Conservation (phyloP, 1,140 invertebrate genomes). For the Caligus rogercresseyi region DNA sequence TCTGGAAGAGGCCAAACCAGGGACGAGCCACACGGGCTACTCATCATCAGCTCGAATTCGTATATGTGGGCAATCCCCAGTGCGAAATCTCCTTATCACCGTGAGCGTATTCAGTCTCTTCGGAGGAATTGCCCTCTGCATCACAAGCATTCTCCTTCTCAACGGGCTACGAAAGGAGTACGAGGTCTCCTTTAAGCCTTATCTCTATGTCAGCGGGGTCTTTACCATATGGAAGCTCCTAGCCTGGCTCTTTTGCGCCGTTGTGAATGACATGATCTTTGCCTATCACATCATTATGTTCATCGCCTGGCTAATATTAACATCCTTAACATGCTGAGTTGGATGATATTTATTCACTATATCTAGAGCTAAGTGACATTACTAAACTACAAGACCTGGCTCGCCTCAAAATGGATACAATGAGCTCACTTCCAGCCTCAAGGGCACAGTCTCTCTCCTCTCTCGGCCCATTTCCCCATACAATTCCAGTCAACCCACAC, state of each 20-base stretch:
- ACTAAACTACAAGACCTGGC: constrained; percentile 31
- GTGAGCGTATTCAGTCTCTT: constrained; percentile 68
- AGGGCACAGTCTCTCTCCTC: neutral
- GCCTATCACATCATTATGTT: constrained; percentile 73
- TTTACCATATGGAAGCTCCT: constrained; percentile 57
- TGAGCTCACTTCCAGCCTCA: constrained; percentile 8
- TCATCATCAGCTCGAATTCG: constrained; percentile 79
- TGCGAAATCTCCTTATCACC: constrained; percentile 59
- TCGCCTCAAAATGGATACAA: constrained; percentile 43
- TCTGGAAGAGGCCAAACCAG: constrained; percentile 2
- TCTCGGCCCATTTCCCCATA: neutral
- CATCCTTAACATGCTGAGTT: constrained; percentile 52
- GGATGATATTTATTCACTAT: constrained; percentile 69
- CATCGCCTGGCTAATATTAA: constrained; percentile 54
- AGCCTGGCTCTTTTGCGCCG: constrained; percentile 61
- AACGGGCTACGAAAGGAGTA: constrained; percentile 52
- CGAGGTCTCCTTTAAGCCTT: constrained; percentile 27
- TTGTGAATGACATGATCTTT: constrained; percentile 81
- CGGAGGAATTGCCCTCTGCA: constrained; percentile 48
- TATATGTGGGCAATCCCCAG: constrained; percentile 75
- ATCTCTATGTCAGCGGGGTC: constrained; percentile 58
- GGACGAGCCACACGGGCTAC: constrained; percentile 39
- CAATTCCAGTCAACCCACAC: neutral
- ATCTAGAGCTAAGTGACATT: constrained; percentile 63
- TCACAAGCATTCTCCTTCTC: constrained; percentile 61